Conservation (phyloP, 2,113 vertebrate genomes). For the Semicossyphus pulcher region DNA sequence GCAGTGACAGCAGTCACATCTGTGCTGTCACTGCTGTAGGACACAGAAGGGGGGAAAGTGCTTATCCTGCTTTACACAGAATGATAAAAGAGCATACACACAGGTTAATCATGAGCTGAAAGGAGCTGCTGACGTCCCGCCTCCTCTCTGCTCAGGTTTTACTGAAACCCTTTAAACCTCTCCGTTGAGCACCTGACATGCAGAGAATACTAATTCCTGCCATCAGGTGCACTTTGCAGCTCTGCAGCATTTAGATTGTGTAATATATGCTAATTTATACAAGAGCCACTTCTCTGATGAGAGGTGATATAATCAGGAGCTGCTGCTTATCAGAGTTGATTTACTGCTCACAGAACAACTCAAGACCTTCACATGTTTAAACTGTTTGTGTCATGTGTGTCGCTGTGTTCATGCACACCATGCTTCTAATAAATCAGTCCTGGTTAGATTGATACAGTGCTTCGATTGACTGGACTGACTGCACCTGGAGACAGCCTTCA, state of each 20-base stretch:
- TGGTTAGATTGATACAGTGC: no score
- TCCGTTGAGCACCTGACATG: conserved; percentile 34
- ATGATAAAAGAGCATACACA: no score
- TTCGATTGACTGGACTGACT: no score
- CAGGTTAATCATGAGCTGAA: neutral
- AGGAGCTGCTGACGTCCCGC: neutral
- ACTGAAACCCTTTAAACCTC: conserved; percentile 23
- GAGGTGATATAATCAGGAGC: conserved; percentile 40
- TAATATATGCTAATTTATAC: conserved; percentile 64
- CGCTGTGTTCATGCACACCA: neutral
- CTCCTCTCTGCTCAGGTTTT: neutral
- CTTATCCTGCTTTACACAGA: neutral
- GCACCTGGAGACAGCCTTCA: no score
- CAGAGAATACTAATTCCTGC: conserved; percentile 52
- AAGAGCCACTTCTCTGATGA: conserved; percentile 48
- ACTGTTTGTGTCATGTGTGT: neutral
- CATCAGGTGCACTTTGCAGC: conserved; percentile 44
- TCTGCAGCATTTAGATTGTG: conserved; percentile 41
- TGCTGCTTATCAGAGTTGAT: conserved; percentile 18
- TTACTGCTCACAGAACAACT: neutral
- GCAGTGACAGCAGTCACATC: neutral
- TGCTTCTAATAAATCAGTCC: no score
- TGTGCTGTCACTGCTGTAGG: no score
- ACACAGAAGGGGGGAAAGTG: no score
- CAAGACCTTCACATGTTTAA: neutral